A percentile compares a stretch with the other conserved stretches of the same genome.
These are phyloP conservation scores for Physella acuta DNA, from an alignment of 1,140 invertebrate genomes.

Conservation along the genomic window DNA sequence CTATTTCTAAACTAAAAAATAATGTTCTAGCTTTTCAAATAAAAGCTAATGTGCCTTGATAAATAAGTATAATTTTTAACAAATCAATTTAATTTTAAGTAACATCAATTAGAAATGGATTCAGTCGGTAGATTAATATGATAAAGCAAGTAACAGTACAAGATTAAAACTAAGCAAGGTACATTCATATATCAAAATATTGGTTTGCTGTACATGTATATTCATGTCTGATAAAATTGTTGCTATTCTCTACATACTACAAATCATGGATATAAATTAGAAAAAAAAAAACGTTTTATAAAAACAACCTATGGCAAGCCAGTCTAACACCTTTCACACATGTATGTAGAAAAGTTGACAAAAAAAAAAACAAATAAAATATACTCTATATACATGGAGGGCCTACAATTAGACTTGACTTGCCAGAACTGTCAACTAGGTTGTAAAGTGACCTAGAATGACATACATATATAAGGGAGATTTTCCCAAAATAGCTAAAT, in stretches of 20 bases:
- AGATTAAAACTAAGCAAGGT: neutral
- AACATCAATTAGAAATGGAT: too few relatives aligned
- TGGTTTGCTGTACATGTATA: neutral
- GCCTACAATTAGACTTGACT: slow-evolving; percentile 27
- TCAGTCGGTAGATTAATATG: neutral
- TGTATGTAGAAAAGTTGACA: slow-evolving; percentile 20
- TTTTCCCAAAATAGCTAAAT: too few relatives aligned
- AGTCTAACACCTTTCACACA: slow-evolving; percentile 28
- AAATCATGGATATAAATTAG: neutral
- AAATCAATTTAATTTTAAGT: too few relatives aligned
- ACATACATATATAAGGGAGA: too few relatives aligned
- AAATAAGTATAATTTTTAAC: neutral
- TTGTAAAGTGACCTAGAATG: slow-evolving; percentile 25
- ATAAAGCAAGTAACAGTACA: neutral
- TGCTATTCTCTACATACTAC: too few relatives aligned
- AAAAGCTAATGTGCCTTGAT: neutral
- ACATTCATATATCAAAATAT: neutral
- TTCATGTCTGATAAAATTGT: too few relatives aligned
- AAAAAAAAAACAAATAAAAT: slow-evolving; percentile 1
- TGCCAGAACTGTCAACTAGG: slow-evolving; percentile 12
- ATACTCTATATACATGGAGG: slow-evolving; percentile 26
- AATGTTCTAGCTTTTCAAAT: neutral
- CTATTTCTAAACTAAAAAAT: neutral
- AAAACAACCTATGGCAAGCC: slow-evolving; percentile 19
- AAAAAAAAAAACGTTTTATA: neutral